Conservation (phyloP, 2,113 vertebrate genomes). For the Rhynchomys soricoides region DNA sequence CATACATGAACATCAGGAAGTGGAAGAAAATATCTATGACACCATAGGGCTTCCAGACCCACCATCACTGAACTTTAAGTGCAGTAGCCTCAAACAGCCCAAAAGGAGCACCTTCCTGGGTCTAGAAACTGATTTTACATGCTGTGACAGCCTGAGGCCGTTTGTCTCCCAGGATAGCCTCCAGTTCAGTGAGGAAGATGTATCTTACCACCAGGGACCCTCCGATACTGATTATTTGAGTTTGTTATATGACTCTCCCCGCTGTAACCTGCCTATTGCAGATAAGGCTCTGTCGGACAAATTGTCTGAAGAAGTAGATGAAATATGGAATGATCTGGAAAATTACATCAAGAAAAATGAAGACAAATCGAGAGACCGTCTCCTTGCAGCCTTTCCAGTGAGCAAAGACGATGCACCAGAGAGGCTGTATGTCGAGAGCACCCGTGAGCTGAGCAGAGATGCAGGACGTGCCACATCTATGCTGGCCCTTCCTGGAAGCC, state of each 20-base stretch:
- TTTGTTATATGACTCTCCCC: conserved; percentile 85
- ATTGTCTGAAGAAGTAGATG: conserved; percentile 94
- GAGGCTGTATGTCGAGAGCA: conserved; percentile 73
- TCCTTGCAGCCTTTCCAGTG: conserved; percentile 96
- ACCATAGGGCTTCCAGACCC: conserved; percentile 91
- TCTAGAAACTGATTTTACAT: conserved; percentile 87
- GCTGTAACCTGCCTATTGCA: conserved; percentile 83
- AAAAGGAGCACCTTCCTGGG: conserved; percentile 85
- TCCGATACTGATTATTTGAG: conserved; percentile 86
- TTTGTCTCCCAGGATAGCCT: conserved; percentile 94
- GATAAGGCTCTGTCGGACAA: conserved; percentile 90
- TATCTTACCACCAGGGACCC: conserved; percentile 80
- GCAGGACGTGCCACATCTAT: conserved; percentile 80
- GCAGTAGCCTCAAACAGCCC: conserved; percentile 73
- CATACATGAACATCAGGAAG: conserved; percentile 88
- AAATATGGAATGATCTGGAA: conserved; percentile 98
- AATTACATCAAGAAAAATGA: conserved; percentile 98
- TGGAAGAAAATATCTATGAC: conserved; percentile 96
- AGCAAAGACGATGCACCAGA: conserved; percentile 86
- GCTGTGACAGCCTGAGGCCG: conserved; percentile 83
- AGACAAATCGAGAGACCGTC: conserved; percentile 93
- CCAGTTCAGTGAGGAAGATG: conserved; percentile 89
- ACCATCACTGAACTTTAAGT: conserved; percentile 72
- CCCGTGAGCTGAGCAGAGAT: conserved; percentile 84
- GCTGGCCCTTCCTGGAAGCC: conserved; percentile 88